Base-by-base conservation (phyloP, 2,113 vertebrate genomes). In the Saguinus midas region DNA sequence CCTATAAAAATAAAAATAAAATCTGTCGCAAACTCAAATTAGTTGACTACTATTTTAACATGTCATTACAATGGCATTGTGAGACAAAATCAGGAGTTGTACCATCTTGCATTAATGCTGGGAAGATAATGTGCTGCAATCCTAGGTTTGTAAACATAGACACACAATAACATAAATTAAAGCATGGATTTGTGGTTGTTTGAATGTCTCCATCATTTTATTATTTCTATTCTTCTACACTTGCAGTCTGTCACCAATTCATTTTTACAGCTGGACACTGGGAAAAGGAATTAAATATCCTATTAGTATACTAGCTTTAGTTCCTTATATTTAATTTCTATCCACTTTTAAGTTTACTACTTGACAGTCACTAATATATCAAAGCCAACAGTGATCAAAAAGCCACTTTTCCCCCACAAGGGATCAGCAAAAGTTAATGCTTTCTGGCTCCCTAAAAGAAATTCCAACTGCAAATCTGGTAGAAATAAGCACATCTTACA, bases 401-500 rank as follows among this genome's bases (percentile, higher is more conserved):
- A 48, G n/a, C 43, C 0, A 68, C 55, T 64, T 81, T 45, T 79
- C 37, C 9, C 3, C 7, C 13, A 29, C 35, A 82, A 78, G 43
- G 14, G 23, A 87, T 85, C 12, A 75, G 50, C 43, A 82, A 94
- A 91, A 94, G 43, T 79, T 92, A 96, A 94, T 92, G 75, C 2
- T 48, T 70, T 93, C 55, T 57, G 58, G 73, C n/a, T 94, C 23
- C 12, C 79, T 95, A 43, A 96, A 96, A 97, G 35, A 37, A 12
- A 72, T 81, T 81, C 23, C 37, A 70, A 92, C 48, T 57, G 32
- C 16, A 96, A 86, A 92, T 91, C 87, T 91, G 84, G 66, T 52
- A 96, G 86, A 90, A 95, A 96, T 91, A 94, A 91, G 64, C 16
- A 96, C 58, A 92, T 88, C 66, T 96, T 93, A 82, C 37, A 45